phyloP scores from a whole-genome alignment of 2,113 vertebrate species.

The Chrysemys picta region DNA sequence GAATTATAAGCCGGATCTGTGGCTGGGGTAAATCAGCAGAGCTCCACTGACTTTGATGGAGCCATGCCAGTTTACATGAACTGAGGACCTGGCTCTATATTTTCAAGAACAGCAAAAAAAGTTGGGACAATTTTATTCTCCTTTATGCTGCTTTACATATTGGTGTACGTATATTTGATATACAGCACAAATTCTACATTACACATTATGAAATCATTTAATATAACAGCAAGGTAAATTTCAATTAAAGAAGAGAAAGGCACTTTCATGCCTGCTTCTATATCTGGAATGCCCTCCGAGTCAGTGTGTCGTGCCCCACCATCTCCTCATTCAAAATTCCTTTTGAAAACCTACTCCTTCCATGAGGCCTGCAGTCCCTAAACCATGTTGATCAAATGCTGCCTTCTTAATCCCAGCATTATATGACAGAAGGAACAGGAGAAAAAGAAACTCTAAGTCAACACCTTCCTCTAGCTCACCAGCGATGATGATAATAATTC shows the following conservation, averaged over 20 bases:
- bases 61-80: rapidly evolving
- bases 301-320: background rate
- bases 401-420: background rate
- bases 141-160: background rate
- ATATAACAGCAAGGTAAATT: background rate
- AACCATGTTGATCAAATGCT: background rate
- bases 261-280: background rate
- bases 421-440: background rate
- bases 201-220: background rate
- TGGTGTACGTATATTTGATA: background rate
- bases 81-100: background rate
- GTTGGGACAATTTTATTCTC: background rate
- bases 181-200: background rate
- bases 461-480: background rate
- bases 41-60: background rate
- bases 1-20: background rate
- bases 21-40: background rate
- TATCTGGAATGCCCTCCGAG: background rate
- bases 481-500: too few relatives aligned
- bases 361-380: background rate
- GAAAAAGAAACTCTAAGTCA: background rate
- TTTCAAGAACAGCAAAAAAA: background rate
- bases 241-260: background rate
- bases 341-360: background rate
- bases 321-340: background rate